Base-by-base conservation (phyloP, 1,140 invertebrate species). In the Saccostrea cuccullata region DNA sequence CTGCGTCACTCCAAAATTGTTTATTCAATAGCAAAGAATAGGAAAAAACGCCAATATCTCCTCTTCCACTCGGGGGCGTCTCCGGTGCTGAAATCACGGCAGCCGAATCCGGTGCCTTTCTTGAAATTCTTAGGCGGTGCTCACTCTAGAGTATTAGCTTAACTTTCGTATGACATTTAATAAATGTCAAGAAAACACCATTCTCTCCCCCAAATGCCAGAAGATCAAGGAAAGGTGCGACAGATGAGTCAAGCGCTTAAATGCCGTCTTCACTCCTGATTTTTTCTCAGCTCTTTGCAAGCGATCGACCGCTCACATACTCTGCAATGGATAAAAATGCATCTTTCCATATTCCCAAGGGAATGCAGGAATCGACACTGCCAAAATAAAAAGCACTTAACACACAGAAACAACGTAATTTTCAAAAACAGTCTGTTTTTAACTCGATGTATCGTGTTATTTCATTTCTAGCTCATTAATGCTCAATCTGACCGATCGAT, bases 381-480 rank as follows among this genome's bases (percentile, higher is more conserved):
- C 26, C 70, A 26, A 77, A 77, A 77, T 77, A 77, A 77, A 77
- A 77, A 77, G 70, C 70, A 77, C 70, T 77, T 77, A 77, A 77
- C 70, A 30, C 70, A 30, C 23, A 77, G 70, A 77, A 77, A 77
- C 70, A 77, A 77, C 23, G 70, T 77, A 77, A 77, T 77, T 77
- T 77, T 77, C 70, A 77, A 77, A 77, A 15, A 26, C 23, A 77
- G 70, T 77, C 26, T 26, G 70, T 77, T 77, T 77, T 30, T 77
- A 30, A 77, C 70, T 77, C 26, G 26, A 77, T 77, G 70, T 77
- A 77, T 77, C 13, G 26, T 30, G 58, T 20, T 64, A 77, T 26
- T 77, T 77, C 30, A 77, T 36, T 77, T 36, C 70, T 77, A 30
- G 13, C 70, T 77, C 70, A 26, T 77, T 77, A 77, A 77, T 77